These are phyloP conservation scores for Tinea trinotella DNA, from an alignment of 2,888 invertebrate genomes.

Conservation along the genomic window DNA sequence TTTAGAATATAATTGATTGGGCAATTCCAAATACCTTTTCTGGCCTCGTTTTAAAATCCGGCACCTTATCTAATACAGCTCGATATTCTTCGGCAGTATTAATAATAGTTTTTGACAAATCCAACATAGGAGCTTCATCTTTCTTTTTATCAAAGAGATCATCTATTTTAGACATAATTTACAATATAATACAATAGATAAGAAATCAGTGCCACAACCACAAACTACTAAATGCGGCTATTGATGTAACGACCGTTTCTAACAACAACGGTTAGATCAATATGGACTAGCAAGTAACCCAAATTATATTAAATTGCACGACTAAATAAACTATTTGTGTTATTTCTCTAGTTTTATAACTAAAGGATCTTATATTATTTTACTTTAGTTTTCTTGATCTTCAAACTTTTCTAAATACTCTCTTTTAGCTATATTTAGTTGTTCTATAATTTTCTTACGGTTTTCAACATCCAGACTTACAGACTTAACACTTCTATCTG, in stretches of 20 bases:
- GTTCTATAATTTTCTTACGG: conserved; percentile 52
- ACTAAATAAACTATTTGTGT: conserved; percentile 31
- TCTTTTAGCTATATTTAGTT: conserved; percentile 47
- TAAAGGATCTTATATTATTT: not conserved
- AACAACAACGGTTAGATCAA: conserved; percentile 16
- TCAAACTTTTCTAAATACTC: conserved; percentile 38
- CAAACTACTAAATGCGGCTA: conserved; percentile 3
- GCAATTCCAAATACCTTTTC: conserved; percentile 85
- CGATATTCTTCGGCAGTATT: conserved; percentile 87
- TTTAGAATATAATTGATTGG: conserved; percentile 2
- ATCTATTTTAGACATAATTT: conserved; percentile 79
- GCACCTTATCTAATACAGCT: conserved; percentile 86
- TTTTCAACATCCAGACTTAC: conserved; percentile 47
- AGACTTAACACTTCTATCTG: conserved; percentile 44
- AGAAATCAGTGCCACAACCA: conserved; percentile 5
- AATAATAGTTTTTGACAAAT: conserved; percentile 84
- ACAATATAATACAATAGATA: not conserved
- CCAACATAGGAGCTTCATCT: conserved; percentile 86
- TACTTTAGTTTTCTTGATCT: conserved; percentile 38
- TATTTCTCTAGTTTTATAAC: not conserved
- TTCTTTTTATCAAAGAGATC: conserved; percentile 89
- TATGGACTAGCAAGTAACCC: conserved; percentile 33
- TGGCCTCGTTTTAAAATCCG: conserved; percentile 90
- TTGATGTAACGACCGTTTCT: conserved; percentile 10
- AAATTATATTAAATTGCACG: conserved; percentile 44